phyloP scores from a whole-genome alignment of 2,888 invertebrate species.

The Arrhopalites spinosus region DNA sequence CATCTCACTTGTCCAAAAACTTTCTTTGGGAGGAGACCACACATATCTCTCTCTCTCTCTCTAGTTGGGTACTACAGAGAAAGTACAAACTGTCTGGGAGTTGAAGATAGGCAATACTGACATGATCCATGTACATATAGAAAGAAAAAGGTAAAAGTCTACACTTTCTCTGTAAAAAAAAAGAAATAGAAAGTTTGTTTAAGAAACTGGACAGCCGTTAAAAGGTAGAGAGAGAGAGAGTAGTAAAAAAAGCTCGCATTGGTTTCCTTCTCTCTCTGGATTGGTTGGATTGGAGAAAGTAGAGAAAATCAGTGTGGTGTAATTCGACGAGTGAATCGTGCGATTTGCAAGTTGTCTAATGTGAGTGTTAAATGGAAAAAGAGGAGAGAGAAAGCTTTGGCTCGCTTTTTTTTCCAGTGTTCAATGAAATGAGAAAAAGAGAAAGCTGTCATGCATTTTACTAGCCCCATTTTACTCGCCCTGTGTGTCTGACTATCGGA shows the following conservation, averaged over 20 bases:
- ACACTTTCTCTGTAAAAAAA: too few relatives aligned
- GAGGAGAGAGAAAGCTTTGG: background rate
- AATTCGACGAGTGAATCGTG: too few relatives aligned
- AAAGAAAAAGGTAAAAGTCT: background rate
- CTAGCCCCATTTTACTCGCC: background rate
- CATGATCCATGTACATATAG: background rate
- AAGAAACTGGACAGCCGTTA: background rate
- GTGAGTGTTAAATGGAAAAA: slow-evolving; percentile 8
- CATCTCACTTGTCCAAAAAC: background rate
- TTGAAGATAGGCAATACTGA: background rate
- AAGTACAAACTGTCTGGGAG: background rate
- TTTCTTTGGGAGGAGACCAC: too few relatives aligned
- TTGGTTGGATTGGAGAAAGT: too few relatives aligned
- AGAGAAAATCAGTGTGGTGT: too few relatives aligned
- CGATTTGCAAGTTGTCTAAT: slow-evolving; percentile 12
- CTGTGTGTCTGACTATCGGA: too few relatives aligned
- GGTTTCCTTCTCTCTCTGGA: background rate
- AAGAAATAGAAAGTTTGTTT: background rate
- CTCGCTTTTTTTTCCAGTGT: too few relatives aligned
- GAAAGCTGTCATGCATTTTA: slow-evolving; percentile 4
- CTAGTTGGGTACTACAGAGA: too few relatives aligned
- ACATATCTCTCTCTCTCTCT: too few relatives aligned
- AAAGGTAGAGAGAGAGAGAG: background rate
- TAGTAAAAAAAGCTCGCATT: background rate
- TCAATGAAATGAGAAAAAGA: background rate